Evolutionary conservation across 2,797 vertebrate genomes (phyloP).

Genomic region (Lepus oiostolus): DNA sequence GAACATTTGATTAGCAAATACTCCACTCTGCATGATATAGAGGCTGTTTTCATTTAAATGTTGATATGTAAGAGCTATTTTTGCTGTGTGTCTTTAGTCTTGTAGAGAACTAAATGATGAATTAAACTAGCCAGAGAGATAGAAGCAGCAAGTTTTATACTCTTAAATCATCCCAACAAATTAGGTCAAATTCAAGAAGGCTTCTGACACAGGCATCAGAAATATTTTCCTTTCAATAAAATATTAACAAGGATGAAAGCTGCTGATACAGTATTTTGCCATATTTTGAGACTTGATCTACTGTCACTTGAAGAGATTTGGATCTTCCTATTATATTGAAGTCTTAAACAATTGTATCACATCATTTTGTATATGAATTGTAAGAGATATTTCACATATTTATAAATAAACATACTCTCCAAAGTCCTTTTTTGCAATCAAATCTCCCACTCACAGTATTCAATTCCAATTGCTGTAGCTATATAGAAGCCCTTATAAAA

Average conservation of each 20-base stretch:
- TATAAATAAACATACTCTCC: background rate
- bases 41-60: conserved; percentile 75
- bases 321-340: conserved; percentile 69
- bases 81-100: conserved; percentile 81
- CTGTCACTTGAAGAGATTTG: conserved; percentile 82
- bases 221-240: conserved; percentile 81
- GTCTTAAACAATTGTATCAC: conserved; percentile 78
- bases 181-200: conserved; percentile 83
- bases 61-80: conserved; percentile 78
- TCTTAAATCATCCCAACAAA: conserved; percentile 85
- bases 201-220: conserved; percentile 78
- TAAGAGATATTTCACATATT: conserved; percentile 38
- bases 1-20: conserved; percentile 58
- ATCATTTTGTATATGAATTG: conserved; percentile 64
- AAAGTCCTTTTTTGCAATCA: conserved; percentile 33
- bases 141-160: conserved; percentile 82
- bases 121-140: conserved; percentile 84
- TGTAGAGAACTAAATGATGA: conserved; percentile 77
- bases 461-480: background rate
- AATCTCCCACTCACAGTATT: conserved; percentile 9
- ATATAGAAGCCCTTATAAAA: background rate
- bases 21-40: conserved; percentile 68
- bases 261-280: conserved; percentile 78
- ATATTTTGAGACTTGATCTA: conserved; percentile 84
- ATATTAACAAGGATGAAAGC: conserved; percentile 80